Conservation (phyloP, 2,888 invertebrate species). For the Sminthurinus aureus region DNA sequence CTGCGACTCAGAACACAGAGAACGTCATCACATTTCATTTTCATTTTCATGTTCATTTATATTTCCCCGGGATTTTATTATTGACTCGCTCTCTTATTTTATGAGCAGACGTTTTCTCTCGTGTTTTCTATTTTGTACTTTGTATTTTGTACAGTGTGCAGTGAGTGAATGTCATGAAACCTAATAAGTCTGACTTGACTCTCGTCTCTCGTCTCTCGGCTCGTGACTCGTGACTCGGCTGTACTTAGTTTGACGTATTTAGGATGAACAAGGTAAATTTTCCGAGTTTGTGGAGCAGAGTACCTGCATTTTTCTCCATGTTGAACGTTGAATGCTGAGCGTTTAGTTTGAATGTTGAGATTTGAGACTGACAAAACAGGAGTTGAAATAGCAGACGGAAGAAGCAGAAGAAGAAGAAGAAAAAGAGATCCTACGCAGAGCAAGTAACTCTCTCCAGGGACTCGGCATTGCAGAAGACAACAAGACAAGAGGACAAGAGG, state of each 20-base stretch:
- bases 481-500: too few relatives aligned
- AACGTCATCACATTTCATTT: too few relatives aligned
- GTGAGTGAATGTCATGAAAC: too few relatives aligned
- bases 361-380: background rate
- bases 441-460: slow-evolving; percentile 17
- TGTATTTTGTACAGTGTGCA: too few relatives aligned
- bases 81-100: too few relatives aligned
- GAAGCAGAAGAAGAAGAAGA: background rate
- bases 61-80: too few relatives aligned
- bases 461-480: slow-evolving; percentile 1
- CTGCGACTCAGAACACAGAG: too few relatives aligned
- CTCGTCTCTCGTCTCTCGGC: too few relatives aligned
- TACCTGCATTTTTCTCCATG: background rate
- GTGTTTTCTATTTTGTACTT: too few relatives aligned
- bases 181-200: too few relatives aligned
- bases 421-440: background rate
- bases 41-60: too few relatives aligned
- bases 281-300: background rate
- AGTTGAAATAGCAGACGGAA: background rate
- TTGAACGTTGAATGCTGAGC: background rate
- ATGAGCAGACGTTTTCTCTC: too few relatives aligned
- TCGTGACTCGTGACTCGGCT: background rate
- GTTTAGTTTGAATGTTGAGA: background rate
- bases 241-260: background rate
- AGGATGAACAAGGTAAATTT: background rate